A percentile compares a stretch with the other conserved stretches of the same genome.
These are phyloP conservation scores for Cassiopea xamachana DNA, from an alignment of 30 jellyfish, hydroid and myxozoan species.

Conservation along the genomic window DNA sequence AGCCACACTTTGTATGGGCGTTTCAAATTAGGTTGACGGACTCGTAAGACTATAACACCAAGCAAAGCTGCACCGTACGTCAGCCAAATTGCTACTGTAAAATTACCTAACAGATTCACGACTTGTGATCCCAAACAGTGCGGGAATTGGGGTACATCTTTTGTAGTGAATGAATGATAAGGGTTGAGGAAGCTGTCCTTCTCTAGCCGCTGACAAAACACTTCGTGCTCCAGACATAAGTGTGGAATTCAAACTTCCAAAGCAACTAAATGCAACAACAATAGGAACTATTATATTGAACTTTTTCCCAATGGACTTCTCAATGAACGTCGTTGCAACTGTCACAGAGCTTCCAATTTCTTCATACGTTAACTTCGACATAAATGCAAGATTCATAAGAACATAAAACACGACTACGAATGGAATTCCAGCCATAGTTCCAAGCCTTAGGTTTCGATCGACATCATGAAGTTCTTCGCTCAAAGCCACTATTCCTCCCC, in stretches of 20 bases:
- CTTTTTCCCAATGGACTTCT: conserved; percentile 40
- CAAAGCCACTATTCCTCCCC: conserved; percentile 51
- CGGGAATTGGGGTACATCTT: conserved; percentile 74
- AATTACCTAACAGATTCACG: background rate
- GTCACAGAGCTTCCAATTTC: conserved; percentile 60
- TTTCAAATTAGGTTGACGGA: conserved; percentile 35
- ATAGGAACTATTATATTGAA: conserved; percentile 44
- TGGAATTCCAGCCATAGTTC: conserved; percentile 57
- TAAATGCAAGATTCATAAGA: conserved; percentile 32
- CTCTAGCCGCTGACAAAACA: conserved; percentile 74
- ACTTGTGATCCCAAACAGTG: conserved; percentile 62
- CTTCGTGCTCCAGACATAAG: conserved; percentile 15
- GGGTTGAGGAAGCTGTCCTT: conserved; percentile 79
- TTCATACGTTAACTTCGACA: conserved; percentile 44
- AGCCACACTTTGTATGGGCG: conserved; percentile 71
- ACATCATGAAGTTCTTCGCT: conserved; percentile 67
- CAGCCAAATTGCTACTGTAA: conserved; percentile 38
- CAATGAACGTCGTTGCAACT: conserved; percentile 69
- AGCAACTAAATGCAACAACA: conserved; percentile 54
- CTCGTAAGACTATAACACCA: conserved; percentile 20
- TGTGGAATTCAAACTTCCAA: conserved; percentile 20
- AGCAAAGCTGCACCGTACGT: conserved; percentile 10
- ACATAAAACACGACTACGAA: conserved; percentile 55
- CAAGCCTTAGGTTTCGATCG: conserved; percentile 55
- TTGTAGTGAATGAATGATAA: conserved; percentile 56